Evolutionary conservation across 1,140 invertebrate genomes (phyloP).

Genomic region (Pissodes strobi): DNA sequence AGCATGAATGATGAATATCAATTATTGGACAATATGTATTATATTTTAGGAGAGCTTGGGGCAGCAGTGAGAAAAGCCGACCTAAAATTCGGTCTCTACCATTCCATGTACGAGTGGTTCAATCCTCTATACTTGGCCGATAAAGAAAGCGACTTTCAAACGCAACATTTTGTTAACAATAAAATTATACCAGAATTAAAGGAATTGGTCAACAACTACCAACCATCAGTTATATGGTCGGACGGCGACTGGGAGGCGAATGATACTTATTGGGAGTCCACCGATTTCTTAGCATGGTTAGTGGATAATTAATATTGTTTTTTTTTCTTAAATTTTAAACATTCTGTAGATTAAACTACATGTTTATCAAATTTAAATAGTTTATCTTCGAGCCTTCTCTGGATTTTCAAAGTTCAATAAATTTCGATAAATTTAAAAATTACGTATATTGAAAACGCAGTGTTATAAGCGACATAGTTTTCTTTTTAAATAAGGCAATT

Average conservation of each 20-base stretch:
- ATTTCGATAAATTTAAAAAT: too few species aligned
- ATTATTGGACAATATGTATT: not conserved
- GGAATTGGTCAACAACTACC: constrained; percentile 76
- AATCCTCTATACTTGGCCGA: constrained; percentile 83
- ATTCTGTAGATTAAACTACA: too few species aligned
- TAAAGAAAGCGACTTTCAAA: constrained; percentile 68
- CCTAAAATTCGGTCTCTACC: constrained; percentile 84
- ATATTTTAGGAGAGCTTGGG: constrained; percentile 68
- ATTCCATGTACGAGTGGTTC: constrained; percentile 91
- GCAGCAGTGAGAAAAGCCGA: constrained; percentile 68
- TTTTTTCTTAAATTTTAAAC: constrained; percentile 59
- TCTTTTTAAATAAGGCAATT: too few species aligned
- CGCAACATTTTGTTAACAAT: constrained; percentile 66
- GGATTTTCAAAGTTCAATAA: too few species aligned
- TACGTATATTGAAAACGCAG: too few species aligned
- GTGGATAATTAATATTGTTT: too few species aligned
- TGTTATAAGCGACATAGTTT: too few species aligned
- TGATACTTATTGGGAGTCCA: constrained; percentile 81
- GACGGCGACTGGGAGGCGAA: constrained; percentile 88
- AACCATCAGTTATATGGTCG: constrained; percentile 91
- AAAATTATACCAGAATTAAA: constrained; percentile 77
- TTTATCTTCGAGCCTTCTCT: too few species aligned
- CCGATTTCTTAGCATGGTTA: constrained; percentile 85
- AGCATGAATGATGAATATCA: too few species aligned
- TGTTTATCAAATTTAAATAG: too few species aligned